These are phyloP conservation scores for Meriones psammophilus DNA, from an alignment of 2,797 vertebrate species.

Conservation along the genomic window DNA sequence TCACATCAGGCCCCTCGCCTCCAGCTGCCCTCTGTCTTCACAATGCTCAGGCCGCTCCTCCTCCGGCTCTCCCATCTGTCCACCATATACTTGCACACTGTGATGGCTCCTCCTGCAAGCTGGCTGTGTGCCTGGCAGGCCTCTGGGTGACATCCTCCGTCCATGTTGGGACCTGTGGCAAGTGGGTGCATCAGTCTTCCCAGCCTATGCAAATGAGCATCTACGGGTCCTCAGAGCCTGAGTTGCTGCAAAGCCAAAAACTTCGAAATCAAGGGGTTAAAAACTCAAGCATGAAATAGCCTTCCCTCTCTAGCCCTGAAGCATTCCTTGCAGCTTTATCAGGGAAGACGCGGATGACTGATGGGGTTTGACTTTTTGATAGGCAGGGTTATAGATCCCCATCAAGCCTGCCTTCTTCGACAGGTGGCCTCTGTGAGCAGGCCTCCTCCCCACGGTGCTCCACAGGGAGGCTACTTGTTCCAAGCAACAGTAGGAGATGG, in stretches of 20 bases:
- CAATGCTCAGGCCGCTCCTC: too few species aligned
- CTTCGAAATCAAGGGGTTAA: constrained; percentile 41
- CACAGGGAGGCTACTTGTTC: constrained; percentile 5
- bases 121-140: too few species aligned
- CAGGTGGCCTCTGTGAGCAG: not conserved
- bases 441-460: not conserved
- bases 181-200: not conserved
- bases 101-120: too few species aligned
- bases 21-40: too few species aligned
- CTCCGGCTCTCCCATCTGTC: too few species aligned
- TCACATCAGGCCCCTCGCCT: too few species aligned
- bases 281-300: not conserved
- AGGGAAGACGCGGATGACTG: not conserved
- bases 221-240: not conserved
- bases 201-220: not conserved
- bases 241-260: not conserved
- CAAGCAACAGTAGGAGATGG: not conserved
- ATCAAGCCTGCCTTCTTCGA: constrained; percentile 22
- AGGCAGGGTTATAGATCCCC: constrained; percentile 19
- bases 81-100: too few species aligned
- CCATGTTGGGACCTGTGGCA: too few species aligned
- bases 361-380: constrained; percentile 54
- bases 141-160: too few species aligned
- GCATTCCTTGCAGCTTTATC: constrained; percentile 26
- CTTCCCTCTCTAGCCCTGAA: constrained; percentile 35